Conservation (phyloP, 2,797 vertebrate genomes). For the Notolabrus celidotus region DNA sequence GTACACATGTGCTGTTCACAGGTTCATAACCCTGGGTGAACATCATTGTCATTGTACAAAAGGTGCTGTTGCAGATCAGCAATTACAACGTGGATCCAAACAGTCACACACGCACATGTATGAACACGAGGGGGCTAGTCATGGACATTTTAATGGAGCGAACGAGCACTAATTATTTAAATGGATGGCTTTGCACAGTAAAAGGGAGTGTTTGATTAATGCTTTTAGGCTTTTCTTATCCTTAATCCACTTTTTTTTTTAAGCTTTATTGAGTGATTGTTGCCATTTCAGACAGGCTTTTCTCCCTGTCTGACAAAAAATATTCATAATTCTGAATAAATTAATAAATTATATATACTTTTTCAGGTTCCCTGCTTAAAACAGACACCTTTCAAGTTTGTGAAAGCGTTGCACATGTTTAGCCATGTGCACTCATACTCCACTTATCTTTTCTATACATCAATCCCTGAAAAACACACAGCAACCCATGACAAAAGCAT, state of each 20-base stretch:
- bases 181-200: background rate
- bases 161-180: slow-evolving; percentile 27
- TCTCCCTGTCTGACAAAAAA: background rate
- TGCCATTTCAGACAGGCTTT: background rate
- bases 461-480: slow-evolving; percentile 18
- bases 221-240: background rate
- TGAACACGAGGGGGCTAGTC: background rate
- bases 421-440: slow-evolving; percentile 56
- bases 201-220: background rate
- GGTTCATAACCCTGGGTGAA: background rate
- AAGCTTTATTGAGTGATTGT: background rate
- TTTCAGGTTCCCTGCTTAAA: background rate
- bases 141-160: background rate
- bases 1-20: slow-evolving; percentile 15
- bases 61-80: background rate
- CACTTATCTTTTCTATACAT: background rate
- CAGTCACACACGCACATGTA: slow-evolving; percentile 8
- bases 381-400: background rate
- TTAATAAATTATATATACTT: background rate
- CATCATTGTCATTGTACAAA: background rate
- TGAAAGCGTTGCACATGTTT: slow-evolving; percentile 59
- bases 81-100: background rate
- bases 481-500: slow-evolving; percentile 25
- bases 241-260: background rate
- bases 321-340: background rate